Evolutionary conservation across 2,797 vertebrate genomes (phyloP), one percentile per base, ranked within the genome.

Genomic region (Cossypha polioptera): DNA sequence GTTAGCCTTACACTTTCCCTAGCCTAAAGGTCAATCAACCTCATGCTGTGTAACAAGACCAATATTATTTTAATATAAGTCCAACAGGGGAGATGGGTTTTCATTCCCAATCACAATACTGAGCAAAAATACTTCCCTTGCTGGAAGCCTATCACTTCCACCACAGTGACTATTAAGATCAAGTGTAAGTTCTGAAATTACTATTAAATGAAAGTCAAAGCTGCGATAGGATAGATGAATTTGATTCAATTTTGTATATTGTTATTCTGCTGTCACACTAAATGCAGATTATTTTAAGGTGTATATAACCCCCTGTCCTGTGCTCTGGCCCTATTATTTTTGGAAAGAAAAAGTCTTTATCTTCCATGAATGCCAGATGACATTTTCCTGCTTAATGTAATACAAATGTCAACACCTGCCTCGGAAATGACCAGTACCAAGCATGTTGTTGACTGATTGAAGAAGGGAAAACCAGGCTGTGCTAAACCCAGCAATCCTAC

Each of bases 21-120:
- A 54, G 29, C 75, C 68, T 74, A 90, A 90, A 94, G 82, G 92
- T 93, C 94, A 94, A 72, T 62, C n/a, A 79, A 53, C 45, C 57
- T 90, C 85, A 83, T 7, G 22, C 74, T 77, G 79, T 0, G 1
- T 45, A 81, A 88, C 58, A 86, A 84, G 62, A 72, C 62, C 36
- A 59, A 5, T 82, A 85, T 87, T 82, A 94, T 91, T 91, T 92
- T 92, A 71, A 38, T 68, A 5, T 20, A 76, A 79, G 36, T 62
- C 54, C 48, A 73, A n/a, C 16, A 59, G 35, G 29, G 71, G 40
- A 94, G 67, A 85, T 0, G 8, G 19, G 4, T 81, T 93, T 87
- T 92, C 65, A 83, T 67, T 90, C 79, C 72, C 28, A 68, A 21
- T 40, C 36, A 63, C n/a, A 50, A 74, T 17, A 71, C 14, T 12